Percentiles rank a stretch among this genome's conserved stretches.
Evolutionary conservation across 2,113 vertebrate species (phyloP).

Genomic region (Tragelaphus scriptus): DNA sequence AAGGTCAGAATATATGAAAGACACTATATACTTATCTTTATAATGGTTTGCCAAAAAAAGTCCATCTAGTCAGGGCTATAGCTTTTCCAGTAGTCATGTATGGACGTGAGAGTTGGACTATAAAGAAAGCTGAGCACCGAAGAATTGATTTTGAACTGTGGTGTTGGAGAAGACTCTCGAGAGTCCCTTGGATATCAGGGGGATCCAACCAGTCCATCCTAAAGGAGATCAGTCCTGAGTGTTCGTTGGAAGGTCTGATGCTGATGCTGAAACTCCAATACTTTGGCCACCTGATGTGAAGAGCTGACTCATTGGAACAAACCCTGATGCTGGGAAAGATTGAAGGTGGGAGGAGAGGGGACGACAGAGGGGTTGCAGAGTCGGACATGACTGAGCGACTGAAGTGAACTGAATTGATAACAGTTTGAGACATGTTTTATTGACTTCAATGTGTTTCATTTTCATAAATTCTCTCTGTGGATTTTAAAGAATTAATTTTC

Average conservation of each 20-base stretch:
- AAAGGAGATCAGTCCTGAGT: background rate
- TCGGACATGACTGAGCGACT: rapidly evolving
- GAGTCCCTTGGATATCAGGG: background rate
- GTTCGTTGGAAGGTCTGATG: background rate
- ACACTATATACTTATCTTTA: background rate
- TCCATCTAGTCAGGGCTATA: background rate
- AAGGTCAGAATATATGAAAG: background rate
- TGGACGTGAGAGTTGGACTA: background rate
- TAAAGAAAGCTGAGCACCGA: background rate
- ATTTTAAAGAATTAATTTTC: background rate
- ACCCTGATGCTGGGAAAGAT: background rate
- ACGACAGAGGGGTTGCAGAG: background rate
- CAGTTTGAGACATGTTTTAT: background rate
- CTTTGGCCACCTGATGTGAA: background rate
- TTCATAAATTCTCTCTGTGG: background rate
- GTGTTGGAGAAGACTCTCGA: background rate
- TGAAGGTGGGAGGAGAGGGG: background rate
- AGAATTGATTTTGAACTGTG: background rate
- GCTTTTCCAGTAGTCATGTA: background rate
- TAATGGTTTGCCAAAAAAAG: background rate
- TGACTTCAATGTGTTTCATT: background rate
- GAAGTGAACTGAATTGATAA: background rate
- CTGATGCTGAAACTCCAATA: background rate
- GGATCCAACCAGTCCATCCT: background rate
- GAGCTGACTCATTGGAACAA: background rate